phyloP scores from a whole-genome alignment of 1,140 invertebrate species.

The Bombyx mandarina region DNA sequence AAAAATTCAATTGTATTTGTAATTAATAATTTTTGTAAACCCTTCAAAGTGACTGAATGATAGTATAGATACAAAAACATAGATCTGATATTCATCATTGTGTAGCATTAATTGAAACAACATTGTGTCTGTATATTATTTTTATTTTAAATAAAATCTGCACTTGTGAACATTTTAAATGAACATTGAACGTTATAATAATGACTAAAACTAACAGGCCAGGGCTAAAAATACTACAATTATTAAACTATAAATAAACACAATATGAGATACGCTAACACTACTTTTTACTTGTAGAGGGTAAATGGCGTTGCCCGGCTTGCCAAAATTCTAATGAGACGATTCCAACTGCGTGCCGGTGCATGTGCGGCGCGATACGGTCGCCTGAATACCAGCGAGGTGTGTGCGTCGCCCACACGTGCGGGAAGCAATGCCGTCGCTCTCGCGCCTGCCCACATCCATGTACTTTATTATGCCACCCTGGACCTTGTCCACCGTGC shows the following conservation, averaged over 20 bases:
- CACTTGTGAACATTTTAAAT: too few relatives aligned
- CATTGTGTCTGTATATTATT: too few relatives aligned
- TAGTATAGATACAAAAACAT: too few relatives aligned
- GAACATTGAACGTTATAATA: too few relatives aligned
- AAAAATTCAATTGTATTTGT: background rate
- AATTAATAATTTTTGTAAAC: too few relatives aligned
- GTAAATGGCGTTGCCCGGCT: conserved; percentile 93
- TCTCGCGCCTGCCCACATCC: conserved; percentile 82
- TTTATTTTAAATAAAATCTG: too few relatives aligned
- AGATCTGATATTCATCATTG: too few relatives aligned
- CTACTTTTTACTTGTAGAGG: conserved; percentile 66
- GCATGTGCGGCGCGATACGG: conserved; percentile 86
- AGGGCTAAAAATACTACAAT: too few relatives aligned
- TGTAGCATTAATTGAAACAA: too few relatives aligned
- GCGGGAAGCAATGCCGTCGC: conserved; percentile 87
- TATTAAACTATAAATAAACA: too few relatives aligned
- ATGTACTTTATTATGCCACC: conserved; percentile 92
- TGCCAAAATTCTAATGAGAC: conserved; percentile 83
- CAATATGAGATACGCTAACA: background rate
- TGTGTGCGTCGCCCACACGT: conserved; percentile 85
- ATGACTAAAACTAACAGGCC: too few relatives aligned
- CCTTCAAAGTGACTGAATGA: too few relatives aligned
- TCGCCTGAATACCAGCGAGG: conserved; percentile 82
- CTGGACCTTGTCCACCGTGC: conserved; percentile 90
- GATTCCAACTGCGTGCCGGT: conserved; percentile 82